Base-by-base conservation (phyloP, 2,113 vertebrate genomes). In the Xenotilapia leptura region DNA sequence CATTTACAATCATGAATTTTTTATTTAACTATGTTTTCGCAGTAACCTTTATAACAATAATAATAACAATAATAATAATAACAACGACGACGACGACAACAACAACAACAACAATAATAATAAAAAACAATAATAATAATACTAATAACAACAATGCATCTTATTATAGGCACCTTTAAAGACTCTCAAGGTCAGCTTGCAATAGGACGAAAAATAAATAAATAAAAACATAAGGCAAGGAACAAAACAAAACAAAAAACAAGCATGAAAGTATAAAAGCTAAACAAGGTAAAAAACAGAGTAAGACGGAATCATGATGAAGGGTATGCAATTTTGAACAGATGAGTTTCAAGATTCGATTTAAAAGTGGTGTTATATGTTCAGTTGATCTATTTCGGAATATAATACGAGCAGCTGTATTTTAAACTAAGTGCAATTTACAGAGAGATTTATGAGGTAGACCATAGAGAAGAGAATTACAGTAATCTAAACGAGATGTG, bases 41-140 rank as follows among this genome's bases (percentile, higher is more conserved):
- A 47, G 15, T 28, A 47, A 75, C 23, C 13, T 42, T 23, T 26
- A 45, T 60, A 1, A 17, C 15, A 56, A 28, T 3, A 56, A 26
- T 23, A 21, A 11, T 2, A 53, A 51, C 1, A 51, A 10, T 1
- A 26, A 26, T 26, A 28, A 28, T 5, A 28, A 28, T 28, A 28
- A 28, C 4, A 28, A 28, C 2, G 2, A 26, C 23, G 3, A 28
- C 28, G 1, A 28, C 5, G 0, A 28, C 28, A 5, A 28, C 28
- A 5, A 28, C 28, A 28, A 28, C 5, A 28, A 28, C 3, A 23
- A 23, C 3, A 23, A 23, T 23, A 23, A 26, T 26, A 26, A 26
- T 23, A 23, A 23, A 3, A 23, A 23, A 23, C 28, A 28, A 28
- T 5, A 28, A 28, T 28, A 28, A 28, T 28, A 28, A 28, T 28